phyloP scores from a whole-genome alignment of 2,797 vertebrate species.

The Manis javanica region DNA sequence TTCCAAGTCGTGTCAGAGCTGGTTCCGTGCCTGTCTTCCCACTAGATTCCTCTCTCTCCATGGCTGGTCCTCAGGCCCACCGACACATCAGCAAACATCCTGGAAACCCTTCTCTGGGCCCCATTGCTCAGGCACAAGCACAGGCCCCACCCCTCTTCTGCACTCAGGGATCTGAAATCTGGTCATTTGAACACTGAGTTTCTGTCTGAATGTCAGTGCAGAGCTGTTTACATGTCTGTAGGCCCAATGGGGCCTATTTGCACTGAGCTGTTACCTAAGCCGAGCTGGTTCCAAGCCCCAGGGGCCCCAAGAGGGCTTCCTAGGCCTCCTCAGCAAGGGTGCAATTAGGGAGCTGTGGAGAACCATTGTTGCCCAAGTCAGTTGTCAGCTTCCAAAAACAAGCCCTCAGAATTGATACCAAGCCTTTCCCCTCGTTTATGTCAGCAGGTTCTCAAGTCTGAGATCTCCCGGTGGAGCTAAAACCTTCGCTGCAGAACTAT shows the following conservation, averaged over 20 bases:
- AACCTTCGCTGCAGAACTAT: fast-evolving
- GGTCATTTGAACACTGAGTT: not conserved
- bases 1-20: not conserved
- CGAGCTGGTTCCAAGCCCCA: conserved; percentile 74
- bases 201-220: conserved; percentile 32
- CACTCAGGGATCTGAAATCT: not conserved
- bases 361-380: conserved; percentile 56
- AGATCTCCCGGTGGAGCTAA: conserved; percentile 50
- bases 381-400: conserved; percentile 81
- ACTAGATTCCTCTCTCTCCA: not conserved
- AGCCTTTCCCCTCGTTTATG: conserved; percentile 73
- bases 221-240: conserved; percentile 79
- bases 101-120: not conserved
- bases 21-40: not conserved
- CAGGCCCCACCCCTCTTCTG: not conserved
- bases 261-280: conserved; percentile 73
- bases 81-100: fast-evolving
- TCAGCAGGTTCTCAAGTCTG: conserved; percentile 58
- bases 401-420: conserved; percentile 69
- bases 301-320: conserved; percentile 71
- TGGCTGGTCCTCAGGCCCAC: fast-evolving
- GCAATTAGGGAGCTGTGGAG: conserved; percentile 76
- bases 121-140: not conserved
- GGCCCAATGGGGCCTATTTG: conserved; percentile 83
- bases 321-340: conserved; percentile 66